phyloP scores from a whole-genome alignment of 2,113 vertebrate genomes.

The Albula goreensis region DNA sequence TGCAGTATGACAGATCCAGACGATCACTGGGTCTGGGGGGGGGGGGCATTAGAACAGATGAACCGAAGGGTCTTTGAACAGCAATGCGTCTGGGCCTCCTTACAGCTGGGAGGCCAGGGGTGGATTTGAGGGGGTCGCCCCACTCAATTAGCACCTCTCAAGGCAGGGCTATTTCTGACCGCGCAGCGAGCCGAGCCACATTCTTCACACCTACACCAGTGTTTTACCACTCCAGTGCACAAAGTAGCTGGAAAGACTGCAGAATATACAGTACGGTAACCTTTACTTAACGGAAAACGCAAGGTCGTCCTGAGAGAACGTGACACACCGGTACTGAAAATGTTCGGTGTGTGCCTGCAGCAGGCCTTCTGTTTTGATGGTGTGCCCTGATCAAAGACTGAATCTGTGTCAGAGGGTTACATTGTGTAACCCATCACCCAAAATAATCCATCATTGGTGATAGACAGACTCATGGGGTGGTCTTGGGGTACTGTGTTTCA shows the following conservation, averaged over 20 bases:
- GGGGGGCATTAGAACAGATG: background rate
- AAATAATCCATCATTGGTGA: too few species aligned
- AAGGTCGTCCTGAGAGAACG: background rate
- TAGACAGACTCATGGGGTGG: too few species aligned
- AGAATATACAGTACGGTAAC: background rate
- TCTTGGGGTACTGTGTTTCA: too few species aligned
- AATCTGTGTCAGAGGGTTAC: too few species aligned
- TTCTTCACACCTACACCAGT: background rate
- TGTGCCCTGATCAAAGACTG: background rate
- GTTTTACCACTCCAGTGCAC: background rate
- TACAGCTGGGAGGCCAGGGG: background rate
- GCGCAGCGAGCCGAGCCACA: background rate
- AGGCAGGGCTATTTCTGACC: background rate
- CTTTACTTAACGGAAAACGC: background rate
- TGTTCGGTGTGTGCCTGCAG: background rate
- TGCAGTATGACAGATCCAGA: too few species aligned
- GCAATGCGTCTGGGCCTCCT: background rate
- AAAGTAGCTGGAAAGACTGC: too few species aligned
- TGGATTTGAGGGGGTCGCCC: background rate
- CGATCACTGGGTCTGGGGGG: background rate
- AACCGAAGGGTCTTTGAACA: background rate
- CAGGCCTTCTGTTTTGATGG: background rate
- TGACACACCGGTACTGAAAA: too few species aligned
- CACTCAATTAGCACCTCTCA: conserved; percentile 4
- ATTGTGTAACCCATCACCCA: too few species aligned